Evolutionary conservation across 2,113 vertebrate species (phyloP).

Genomic region (Pionites leucogaster): DNA sequence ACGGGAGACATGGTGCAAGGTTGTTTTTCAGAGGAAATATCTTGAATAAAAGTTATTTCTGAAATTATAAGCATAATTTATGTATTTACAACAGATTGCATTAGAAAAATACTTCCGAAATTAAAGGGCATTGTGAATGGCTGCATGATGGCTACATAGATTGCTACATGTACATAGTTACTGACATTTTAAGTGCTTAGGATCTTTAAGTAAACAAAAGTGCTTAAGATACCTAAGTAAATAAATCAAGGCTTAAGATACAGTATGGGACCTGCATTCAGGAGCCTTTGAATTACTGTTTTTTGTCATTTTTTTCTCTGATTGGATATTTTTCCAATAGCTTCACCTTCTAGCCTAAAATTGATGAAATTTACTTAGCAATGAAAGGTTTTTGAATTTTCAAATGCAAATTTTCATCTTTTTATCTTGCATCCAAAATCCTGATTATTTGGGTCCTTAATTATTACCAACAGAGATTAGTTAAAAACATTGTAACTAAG

Average conservation of each 20-base stretch:
- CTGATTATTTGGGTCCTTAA: not conserved
- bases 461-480: not conserved
- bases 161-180: not conserved
- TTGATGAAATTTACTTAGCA: not conserved
- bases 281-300: not conserved
- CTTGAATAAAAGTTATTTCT: not conserved
- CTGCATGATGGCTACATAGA: too few species aligned
- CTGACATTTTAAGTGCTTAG: not conserved
- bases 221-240: not conserved
- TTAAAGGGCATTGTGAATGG: not conserved
- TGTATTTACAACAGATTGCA: not conserved
- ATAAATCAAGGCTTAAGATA: not conserved
- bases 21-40: not conserved
- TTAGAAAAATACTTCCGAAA: not conserved
- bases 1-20: not conserved
- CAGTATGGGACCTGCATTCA: fast-evolving
- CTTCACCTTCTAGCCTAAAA: not conserved
- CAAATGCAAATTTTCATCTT: not conserved
- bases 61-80: not conserved
- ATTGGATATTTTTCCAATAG: not conserved
- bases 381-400: not conserved
- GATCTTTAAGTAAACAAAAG: not conserved
- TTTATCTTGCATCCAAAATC: not conserved
- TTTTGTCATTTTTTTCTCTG: not conserved
- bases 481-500: not conserved